These are phyloP conservation scores for Xenopus borealis DNA, from an alignment of 2,113 vertebrate genomes.

Conservation along the genomic window DNA sequence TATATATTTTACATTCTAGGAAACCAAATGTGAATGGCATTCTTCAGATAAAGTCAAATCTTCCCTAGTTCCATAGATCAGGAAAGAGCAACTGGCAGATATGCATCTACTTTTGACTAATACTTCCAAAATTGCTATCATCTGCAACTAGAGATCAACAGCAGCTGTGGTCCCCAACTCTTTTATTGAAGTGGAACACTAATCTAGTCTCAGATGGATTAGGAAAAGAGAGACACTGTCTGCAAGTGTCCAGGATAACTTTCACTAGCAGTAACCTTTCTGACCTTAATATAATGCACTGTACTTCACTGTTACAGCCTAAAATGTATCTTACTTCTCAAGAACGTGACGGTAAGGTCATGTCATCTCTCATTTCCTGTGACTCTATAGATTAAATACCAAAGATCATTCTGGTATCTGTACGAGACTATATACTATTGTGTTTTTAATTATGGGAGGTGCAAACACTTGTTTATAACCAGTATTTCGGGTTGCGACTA, in stretches of 20 bases:
- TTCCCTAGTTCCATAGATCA: conserved; percentile 76
- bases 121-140: not conserved
- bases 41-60: conserved; percentile 80
- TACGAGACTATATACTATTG: not conserved
- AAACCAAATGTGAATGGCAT: conserved; percentile 73
- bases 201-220: conserved; percentile 58
- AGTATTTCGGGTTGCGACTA: conserved; percentile 1
- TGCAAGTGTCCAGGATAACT: conserved; percentile 45
- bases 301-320: not conserved
- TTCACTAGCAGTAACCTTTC: not conserved
- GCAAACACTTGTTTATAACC: not conserved
- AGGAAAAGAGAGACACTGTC: conserved; percentile 62
- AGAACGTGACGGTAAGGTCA: too few relatives aligned
- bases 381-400: not conserved
- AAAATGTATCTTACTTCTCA: too few relatives aligned
- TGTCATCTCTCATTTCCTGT: not conserved
- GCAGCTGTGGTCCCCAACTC: not conserved
- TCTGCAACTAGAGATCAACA: not conserved
- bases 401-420: not conserved
- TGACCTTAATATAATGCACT: not conserved
- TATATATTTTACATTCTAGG: conserved; percentile 88
- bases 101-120: not conserved
- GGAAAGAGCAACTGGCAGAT: not conserved
- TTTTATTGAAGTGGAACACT: not conserved
- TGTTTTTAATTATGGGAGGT: not conserved